These are phyloP conservation scores for Baryphthengus martii DNA, from an alignment of 2,113 vertebrate species.

Conservation along the genomic window DNA sequence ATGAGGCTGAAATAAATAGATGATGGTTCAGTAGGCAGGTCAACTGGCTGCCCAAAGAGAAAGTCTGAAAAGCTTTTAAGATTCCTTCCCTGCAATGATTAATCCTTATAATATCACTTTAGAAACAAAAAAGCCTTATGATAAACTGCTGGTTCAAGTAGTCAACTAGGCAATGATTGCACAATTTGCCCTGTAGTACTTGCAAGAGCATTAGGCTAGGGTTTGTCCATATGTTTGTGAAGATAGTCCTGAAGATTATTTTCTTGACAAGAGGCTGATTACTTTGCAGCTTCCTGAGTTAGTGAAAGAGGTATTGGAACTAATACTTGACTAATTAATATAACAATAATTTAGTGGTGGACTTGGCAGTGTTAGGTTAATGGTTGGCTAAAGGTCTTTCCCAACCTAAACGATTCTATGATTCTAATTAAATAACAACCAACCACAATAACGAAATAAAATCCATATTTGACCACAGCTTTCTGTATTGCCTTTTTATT, in stretches of 20 bases:
- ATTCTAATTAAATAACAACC: neutral
- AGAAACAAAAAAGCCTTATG: neutral
- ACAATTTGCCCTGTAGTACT: neutral
- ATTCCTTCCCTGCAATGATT: neutral
- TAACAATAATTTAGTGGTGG: neutral
- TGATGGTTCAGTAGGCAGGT: neutral
- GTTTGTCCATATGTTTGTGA: neutral
- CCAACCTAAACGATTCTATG: neutral
- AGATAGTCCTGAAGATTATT: neutral
- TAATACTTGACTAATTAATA: neutral
- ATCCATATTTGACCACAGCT: neutral
- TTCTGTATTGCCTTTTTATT: neutral
- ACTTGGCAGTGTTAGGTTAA: neutral
- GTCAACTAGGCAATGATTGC: neutral
- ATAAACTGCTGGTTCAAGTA: neutral
- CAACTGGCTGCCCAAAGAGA: neutral
- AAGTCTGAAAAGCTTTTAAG: neutral
- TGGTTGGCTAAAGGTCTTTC: neutral
- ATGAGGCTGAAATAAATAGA: neutral
- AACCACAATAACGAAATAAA: neutral
- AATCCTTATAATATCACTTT: neutral
- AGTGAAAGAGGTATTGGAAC: neutral
- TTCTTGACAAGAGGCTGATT: neutral
- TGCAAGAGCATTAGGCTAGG: neutral
- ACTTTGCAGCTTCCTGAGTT: neutral